A percentile compares a stretch with the other conserved stretches of the same genome.
phyloP scores from a whole-genome alignment of 2,113 vertebrate species.

The Microcebus lehilahytsara region DNA sequence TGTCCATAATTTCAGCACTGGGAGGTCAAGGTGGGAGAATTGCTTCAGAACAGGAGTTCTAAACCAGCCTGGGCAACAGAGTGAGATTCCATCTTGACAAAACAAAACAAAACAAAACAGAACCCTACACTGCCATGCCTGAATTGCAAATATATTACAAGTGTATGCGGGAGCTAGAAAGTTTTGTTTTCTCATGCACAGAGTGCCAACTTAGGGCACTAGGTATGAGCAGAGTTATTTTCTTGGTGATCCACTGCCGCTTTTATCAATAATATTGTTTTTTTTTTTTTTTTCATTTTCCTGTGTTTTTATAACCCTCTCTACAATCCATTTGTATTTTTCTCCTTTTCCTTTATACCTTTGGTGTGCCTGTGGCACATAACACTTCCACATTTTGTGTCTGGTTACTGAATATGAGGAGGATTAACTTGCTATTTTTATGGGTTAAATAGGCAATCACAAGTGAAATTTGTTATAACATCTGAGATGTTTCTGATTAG shows the following conservation, averaged over 20 bases:
- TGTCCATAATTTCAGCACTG: too few species aligned
- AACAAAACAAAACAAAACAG: background rate
- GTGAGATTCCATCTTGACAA: too few species aligned
- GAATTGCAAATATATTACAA: background rate
- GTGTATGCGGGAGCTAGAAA: background rate
- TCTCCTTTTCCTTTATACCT: rapidly evolving
- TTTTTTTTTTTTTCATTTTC: background rate
- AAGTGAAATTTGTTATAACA: background rate
- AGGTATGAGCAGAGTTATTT: background rate
- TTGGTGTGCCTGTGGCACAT: background rate
- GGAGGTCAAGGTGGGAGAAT: too few species aligned
- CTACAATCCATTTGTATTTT: background rate
- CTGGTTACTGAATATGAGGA: background rate
- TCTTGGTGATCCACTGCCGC: background rate
- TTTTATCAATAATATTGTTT: background rate
- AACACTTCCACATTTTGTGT: background rate
- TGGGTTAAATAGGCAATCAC: background rate
- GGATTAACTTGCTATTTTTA: background rate
- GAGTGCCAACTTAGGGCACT: rapidly evolving
- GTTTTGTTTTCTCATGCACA: background rate
- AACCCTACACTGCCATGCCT: too few species aligned
- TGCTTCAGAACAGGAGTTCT: too few species aligned
- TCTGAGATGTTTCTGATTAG: background rate
- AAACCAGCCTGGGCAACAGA: too few species aligned
- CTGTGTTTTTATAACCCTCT: background rate